Conservation (phyloP, 2,888 invertebrate genomes). For the Cosmia pyralina region DNA sequence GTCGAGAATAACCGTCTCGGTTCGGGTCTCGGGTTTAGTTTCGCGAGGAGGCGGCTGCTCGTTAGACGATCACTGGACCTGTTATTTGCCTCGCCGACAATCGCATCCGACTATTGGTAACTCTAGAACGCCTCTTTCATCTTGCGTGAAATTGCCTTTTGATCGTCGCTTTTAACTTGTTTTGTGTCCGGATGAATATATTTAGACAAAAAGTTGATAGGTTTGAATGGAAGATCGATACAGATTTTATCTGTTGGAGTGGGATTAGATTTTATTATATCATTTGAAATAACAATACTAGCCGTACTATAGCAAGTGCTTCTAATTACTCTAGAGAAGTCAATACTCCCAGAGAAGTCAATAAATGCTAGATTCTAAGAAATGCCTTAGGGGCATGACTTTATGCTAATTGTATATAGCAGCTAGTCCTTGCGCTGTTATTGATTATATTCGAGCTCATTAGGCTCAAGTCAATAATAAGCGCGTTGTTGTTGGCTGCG, state of each 20-base stretch:
- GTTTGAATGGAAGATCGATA: slow-evolving; percentile 48
- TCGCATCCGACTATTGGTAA: slow-evolving; percentile 73
- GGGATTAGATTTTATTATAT: slow-evolving; percentile 27
- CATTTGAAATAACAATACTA: slow-evolving; percentile 21
- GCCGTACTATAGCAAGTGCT: neutral
- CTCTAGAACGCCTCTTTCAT: slow-evolving; percentile 77
- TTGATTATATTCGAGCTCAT: slow-evolving; percentile 63
- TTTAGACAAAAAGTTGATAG: slow-evolving; percentile 62
- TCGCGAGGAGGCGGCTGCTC: slow-evolving; percentile 64
- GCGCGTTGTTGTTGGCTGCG: slow-evolving; percentile 53
- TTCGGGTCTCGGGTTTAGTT: slow-evolving; percentile 62
- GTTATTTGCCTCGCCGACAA: slow-evolving; percentile 69
- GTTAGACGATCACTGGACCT: slow-evolving; percentile 68
- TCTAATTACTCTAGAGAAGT: slow-evolving; percentile 6
- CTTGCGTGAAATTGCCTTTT: slow-evolving; percentile 79
- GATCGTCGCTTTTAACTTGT: slow-evolving; percentile 68
- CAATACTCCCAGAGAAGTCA: slow-evolving; percentile 21
- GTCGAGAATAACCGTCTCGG: slow-evolving; percentile 71
- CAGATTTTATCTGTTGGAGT: slow-evolving; percentile 25
- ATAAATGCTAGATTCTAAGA: slow-evolving; percentile 35
- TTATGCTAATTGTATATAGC: slow-evolving; percentile 34
- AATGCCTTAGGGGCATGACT: slow-evolving; percentile 22
- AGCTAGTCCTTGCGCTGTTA: slow-evolving; percentile 47
- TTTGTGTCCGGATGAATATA: slow-evolving; percentile 57
- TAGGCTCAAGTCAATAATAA: slow-evolving; percentile 61